These are phyloP conservation scores for Apodemus agrarius DNA, from an alignment of 2,797 vertebrate species.

Conservation along the genomic window DNA sequence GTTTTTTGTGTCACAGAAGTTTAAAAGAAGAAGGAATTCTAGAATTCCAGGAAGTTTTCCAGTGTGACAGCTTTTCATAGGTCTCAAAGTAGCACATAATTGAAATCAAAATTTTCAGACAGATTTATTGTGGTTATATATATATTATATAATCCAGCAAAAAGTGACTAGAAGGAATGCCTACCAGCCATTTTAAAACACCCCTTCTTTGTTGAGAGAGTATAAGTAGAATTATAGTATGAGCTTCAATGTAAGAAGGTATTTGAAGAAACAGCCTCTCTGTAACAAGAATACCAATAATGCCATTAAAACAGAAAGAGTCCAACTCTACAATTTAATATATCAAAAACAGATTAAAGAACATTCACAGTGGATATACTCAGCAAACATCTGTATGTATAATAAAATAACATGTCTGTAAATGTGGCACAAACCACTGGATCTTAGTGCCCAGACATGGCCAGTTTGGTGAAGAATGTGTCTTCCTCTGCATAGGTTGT, in stretches of 20 bases:
- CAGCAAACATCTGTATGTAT: conserved; percentile 94
- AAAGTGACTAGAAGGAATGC: background rate
- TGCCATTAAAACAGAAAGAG: background rate
- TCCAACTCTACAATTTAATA: background rate
- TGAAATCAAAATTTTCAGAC: background rate
- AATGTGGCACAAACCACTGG: conserved; percentile 95
- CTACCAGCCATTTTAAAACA: background rate
- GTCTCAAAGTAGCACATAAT: background rate
- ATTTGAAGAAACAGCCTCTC: background rate
- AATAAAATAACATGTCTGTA: conserved; percentile 95
- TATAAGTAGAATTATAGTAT: background rate
- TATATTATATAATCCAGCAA: background rate
- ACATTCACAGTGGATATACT: conserved; percentile 99
- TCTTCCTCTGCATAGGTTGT: conserved; percentile 96
- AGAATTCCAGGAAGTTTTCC: background rate
- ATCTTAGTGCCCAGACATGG: conserved; percentile 97
- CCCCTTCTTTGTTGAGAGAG: background rate
- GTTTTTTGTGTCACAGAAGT: background rate
- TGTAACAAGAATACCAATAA: background rate
- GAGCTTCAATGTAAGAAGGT: background rate
- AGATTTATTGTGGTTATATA: background rate
- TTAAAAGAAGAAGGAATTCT: background rate
- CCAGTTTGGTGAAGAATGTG: conserved; percentile 97
- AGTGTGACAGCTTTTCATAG: background rate
- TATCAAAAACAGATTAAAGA: conserved; percentile 95